Evolutionary conservation across 2,888 invertebrate genomes (phyloP).

Genomic region (Acleris holmiana): DNA sequence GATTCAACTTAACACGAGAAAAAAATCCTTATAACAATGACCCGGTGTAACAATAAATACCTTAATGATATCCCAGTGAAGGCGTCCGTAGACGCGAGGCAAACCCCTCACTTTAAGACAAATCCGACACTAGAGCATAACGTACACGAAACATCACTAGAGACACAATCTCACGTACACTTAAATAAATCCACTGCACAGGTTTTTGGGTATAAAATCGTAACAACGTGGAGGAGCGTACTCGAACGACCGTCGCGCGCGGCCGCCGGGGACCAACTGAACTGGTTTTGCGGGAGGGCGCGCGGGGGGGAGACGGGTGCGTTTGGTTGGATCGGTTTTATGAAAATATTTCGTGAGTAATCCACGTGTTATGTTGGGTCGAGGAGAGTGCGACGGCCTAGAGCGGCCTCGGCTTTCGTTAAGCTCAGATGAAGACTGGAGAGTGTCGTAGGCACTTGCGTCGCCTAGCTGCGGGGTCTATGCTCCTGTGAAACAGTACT

Average conservation of each 20-base stretch:
- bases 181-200: slow-evolving; percentile 76
- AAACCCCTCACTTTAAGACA: slow-evolving; percentile 74
- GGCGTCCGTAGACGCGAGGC: slow-evolving; percentile 76
- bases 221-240: slow-evolving; percentile 68
- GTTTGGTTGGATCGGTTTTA: slow-evolving; percentile 81
- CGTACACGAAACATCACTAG: slow-evolving; percentile 75
- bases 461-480: slow-evolving; percentile 55
- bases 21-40: slow-evolving; percentile 82
- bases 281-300: slow-evolving; percentile 74
- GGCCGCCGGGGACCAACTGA: slow-evolving; percentile 81
- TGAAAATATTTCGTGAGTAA: slow-evolving; percentile 85
- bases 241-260: slow-evolving; percentile 71
- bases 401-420: slow-evolving; percentile 70
- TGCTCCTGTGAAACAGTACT: slow-evolving; percentile 42
- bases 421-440: slow-evolving; percentile 61
- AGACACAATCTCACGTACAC: slow-evolving; percentile 80
- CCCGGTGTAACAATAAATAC: slow-evolving; percentile 84
- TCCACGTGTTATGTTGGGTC: slow-evolving; percentile 79
- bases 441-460: slow-evolving; percentile 49
- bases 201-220: slow-evolving; percentile 74
- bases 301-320: slow-evolving; percentile 62
- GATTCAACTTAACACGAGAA: slow-evolving; percentile 78
- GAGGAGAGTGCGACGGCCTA: slow-evolving; percentile 78
- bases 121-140: slow-evolving; percentile 75
- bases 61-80: slow-evolving; percentile 84